Percentiles rank a stretch among this genome's conserved stretches.
Evolutionary conservation across 2,888 invertebrate genomes (phyloP).

Genomic region (Nymphalis urticae): DNA sequence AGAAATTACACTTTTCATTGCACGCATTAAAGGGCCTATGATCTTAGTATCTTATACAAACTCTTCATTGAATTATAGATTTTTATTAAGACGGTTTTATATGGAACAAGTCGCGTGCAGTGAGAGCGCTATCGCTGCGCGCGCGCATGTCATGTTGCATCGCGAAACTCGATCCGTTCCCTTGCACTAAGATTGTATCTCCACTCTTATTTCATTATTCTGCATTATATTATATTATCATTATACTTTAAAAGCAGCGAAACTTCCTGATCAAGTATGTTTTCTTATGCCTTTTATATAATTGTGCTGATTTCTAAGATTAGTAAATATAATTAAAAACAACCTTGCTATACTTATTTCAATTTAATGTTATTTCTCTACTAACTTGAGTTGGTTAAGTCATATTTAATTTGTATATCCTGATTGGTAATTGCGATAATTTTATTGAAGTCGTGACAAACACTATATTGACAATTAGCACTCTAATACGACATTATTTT

Average conservation of each 20-base stretch:
- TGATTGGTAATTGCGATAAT: no score
- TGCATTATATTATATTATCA: conserved; percentile 27
- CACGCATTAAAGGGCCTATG: conserved; percentile 3
- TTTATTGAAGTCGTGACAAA: no score
- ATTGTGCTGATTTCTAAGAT: no score
- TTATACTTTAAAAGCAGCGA: conserved; percentile 2
- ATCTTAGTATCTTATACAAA: not conserved
- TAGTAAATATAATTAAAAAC: no score
- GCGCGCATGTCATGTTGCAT: conserved; percentile 43
- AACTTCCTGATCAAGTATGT: conserved; percentile 25
- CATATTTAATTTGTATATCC: no score
- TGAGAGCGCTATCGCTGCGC: conserved; percentile 51
- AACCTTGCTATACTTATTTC: no score
- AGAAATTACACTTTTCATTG: conserved; percentile 11
- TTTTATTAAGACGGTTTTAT: conserved; percentile 1
- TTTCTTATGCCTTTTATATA: not conserved
- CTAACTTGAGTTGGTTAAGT: no score
- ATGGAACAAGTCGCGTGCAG: conserved; percentile 23
- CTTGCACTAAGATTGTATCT: conserved; percentile 44
- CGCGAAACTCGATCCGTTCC: conserved; percentile 72
- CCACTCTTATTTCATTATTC: conserved; percentile 38
- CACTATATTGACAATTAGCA: no score
- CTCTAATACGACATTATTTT: no score
- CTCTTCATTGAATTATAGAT: conserved; percentile 10
- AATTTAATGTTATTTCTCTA: no score